Evolutionary conservation across 1,140 invertebrate genomes (phyloP).

Genomic region (Dreissena polymorpha): DNA sequence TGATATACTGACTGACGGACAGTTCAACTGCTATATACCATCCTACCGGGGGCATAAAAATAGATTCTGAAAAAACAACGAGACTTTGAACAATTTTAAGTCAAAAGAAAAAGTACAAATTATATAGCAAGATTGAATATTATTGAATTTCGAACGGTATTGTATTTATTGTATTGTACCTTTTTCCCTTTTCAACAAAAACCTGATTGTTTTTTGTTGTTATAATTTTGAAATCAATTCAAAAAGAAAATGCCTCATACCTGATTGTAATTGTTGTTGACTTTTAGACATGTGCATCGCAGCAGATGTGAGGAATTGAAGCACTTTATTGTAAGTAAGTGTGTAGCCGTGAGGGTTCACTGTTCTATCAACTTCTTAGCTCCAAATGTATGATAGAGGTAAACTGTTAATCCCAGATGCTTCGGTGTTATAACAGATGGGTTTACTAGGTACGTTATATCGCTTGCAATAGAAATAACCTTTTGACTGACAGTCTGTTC

Average conservation of each 20-base stretch:
- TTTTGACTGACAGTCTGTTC: no score
- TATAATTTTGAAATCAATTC: neutral
- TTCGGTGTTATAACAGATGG: constrained; percentile 18
- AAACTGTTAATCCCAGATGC: constrained; percentile 21
- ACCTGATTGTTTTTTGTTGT: neutral
- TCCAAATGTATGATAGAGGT: constrained; percentile 12
- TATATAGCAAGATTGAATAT: no score
- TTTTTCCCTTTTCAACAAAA: neutral
- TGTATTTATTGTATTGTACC: neutral
- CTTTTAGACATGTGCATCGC: neutral
- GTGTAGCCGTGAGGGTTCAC: neutral
- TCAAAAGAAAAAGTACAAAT: no score
- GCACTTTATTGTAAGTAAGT: constrained; percentile 17
- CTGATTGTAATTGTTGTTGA: neutral
- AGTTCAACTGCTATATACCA: no score
- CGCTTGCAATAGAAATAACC: neutral
- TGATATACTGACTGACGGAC: no score
- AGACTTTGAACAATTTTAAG: no score
- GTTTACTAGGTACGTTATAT: constrained; percentile 1
- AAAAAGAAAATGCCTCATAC: no score
- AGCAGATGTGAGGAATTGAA: constrained; percentile 31
- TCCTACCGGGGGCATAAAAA: no score
- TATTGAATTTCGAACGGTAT: no score
- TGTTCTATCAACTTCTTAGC: constrained; percentile 26
- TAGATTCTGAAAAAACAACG: no score